Percentiles rank a stretch among this genome's conserved stretches.
Conservation (phyloP, 2,797 vertebrate species). For the Poeciliopsis turneri region DNA sequence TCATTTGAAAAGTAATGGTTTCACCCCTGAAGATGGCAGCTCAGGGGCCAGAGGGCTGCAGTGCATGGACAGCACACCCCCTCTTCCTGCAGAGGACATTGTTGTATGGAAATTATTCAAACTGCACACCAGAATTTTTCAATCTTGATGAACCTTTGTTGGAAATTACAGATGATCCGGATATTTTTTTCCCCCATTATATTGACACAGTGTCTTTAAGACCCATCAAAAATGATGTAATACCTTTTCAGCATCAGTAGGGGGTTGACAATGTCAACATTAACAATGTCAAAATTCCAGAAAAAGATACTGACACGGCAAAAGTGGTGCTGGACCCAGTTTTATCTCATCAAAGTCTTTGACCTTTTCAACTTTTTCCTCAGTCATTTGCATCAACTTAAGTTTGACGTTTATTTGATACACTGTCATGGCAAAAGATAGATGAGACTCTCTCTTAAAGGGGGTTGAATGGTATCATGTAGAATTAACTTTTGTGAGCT, state of each 20-base stretch:
- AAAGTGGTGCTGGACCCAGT: not conserved
- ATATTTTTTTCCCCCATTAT: not conserved
- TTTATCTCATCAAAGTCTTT: not conserved
- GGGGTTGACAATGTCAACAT: not conserved
- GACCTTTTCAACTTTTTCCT: not conserved
- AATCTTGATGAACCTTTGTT: not conserved
- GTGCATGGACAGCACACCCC: constrained; percentile 52
- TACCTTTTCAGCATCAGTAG: not conserved
- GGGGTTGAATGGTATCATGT: not conserved
- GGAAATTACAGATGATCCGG: not conserved
- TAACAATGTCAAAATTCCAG: not conserved
- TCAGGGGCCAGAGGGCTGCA: constrained; percentile 63
- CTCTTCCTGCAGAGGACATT: constrained; percentile 59
- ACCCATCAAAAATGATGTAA: not conserved
- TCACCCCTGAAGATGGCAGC: constrained; percentile 72
- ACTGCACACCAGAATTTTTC: constrained; percentile 23
- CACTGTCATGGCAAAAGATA: not conserved
- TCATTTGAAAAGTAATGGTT: constrained; percentile 77
- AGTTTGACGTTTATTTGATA: not conserved
- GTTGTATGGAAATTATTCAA: constrained; percentile 52
- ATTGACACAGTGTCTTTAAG: not conserved
- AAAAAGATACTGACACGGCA: not conserved
- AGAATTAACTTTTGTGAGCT: not conserved
- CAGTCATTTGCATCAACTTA: not conserved
- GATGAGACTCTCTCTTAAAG: not conserved